Conservation (phyloP, 2,113 vertebrate species). For the Typhlomys cinereus region DNA sequence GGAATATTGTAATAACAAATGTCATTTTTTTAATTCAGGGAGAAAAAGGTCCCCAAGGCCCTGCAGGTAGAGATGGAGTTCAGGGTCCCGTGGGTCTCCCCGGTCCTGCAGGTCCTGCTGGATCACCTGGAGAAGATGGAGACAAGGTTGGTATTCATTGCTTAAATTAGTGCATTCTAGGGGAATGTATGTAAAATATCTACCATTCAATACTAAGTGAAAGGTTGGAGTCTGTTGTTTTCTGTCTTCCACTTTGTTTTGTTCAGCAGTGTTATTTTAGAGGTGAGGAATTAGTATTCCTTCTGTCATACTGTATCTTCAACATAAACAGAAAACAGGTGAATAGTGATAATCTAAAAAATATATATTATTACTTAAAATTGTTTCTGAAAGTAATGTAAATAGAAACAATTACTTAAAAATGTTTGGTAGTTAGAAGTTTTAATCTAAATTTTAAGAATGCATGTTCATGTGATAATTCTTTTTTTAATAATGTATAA, state of each 20-base stretch:
- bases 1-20: no score
- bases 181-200: background rate
- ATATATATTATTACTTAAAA: background rate
- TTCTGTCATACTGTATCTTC: background rate
- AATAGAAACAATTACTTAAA: background rate
- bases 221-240: background rate
- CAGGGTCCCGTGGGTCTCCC: slow-evolving; percentile 98
- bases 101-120: slow-evolving; percentile 95
- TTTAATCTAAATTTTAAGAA: background rate
- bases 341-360: background rate
- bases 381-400: background rate
- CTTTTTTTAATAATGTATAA: background rate
- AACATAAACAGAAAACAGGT: background rate
- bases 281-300: background rate
- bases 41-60: slow-evolving; percentile 97
- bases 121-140: slow-evolving; percentile 97
- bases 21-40: slow-evolving; percentile 86
- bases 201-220: rapidly evolving
- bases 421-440: background rate
- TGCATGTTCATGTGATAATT: background rate
- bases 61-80: slow-evolving; percentile 96
- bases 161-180: background rate
- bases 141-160: slow-evolving; percentile 91
- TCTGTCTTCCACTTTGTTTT: background rate
- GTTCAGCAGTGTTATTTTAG: background rate